Evolutionary conservation across 2,113 vertebrate genomes (phyloP).

Genomic region (Perca schrenkii): DNA sequence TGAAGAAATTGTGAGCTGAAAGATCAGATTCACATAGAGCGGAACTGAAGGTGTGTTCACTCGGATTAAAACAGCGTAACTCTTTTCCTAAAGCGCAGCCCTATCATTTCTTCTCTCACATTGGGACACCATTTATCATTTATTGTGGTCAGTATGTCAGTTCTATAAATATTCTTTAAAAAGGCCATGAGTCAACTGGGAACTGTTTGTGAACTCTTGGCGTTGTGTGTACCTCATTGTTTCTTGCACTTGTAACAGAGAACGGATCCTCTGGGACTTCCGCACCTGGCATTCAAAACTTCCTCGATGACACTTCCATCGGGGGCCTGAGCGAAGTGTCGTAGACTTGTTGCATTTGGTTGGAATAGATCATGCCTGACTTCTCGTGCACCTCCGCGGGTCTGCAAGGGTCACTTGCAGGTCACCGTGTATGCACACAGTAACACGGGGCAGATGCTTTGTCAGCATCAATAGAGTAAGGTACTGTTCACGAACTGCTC

Average conservation of each 20-base stretch:
- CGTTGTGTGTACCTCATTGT: conserved; percentile 41
- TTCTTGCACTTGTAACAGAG: conserved; percentile 47
- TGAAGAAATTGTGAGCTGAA: conserved; percentile 13
- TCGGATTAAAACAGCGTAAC: not conserved
- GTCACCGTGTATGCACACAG: conserved; percentile 24
- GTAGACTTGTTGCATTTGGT: conserved; percentile 53
- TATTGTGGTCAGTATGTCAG: conserved; percentile 56
- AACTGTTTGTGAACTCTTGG: conserved; percentile 55
- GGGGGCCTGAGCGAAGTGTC: conserved; percentile 26
- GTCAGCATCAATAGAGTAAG: conserved; percentile 76
- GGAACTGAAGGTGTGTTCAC: not conserved
- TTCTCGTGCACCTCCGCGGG: conserved; percentile 56
- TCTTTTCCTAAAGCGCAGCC: not conserved
- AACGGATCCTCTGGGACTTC: conserved; percentile 43
- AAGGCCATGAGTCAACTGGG: conserved; percentile 51
- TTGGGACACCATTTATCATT: conserved; percentile 55
- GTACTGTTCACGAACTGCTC: conserved; percentile 45
- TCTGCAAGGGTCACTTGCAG: conserved; percentile 57
- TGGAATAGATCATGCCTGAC: conserved; percentile 63
- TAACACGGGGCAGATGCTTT: conserved; percentile 80
- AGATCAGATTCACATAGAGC: conserved; percentile 14
- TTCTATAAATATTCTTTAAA: conserved; percentile 76
- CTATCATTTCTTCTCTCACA: conserved; percentile 35
- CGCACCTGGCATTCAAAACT: conserved; percentile 74
- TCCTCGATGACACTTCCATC: conserved; percentile 45